Conservation (phyloP, 2,888 invertebrate genomes). For the Rhagonycha lutea region DNA sequence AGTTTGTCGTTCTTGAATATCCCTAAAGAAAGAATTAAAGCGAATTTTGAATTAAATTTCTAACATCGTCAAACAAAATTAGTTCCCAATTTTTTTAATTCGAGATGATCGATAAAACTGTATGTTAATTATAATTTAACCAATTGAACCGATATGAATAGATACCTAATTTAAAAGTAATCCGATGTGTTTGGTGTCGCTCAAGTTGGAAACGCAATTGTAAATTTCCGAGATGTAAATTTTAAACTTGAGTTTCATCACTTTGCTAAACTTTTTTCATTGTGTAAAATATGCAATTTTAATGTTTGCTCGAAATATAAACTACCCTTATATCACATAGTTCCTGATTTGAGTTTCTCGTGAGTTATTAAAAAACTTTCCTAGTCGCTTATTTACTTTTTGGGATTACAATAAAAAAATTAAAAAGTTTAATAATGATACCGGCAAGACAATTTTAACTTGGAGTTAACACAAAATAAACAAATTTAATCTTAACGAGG, state of each 20-base stretch:
- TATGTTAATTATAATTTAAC: neutral
- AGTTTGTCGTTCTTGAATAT: neutral
- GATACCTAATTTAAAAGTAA: neutral
- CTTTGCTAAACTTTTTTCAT: neutral
- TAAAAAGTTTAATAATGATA: neutral
- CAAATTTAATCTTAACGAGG: neutral
- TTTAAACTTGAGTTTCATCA: neutral
- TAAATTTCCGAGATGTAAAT: neutral
- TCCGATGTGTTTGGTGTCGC: neutral
- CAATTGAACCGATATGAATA: neutral
- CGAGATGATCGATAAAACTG: neutral
- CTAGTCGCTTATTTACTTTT: neutral
- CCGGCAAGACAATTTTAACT: neutral
- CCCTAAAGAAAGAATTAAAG: neutral
- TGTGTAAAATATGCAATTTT: neutral
- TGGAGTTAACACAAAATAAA: neutral
- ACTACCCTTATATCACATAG: neutral
- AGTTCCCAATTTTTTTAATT: neutral
- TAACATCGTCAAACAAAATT: neutral
- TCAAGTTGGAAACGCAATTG: neutral
- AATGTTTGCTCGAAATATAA: conserved; percentile 1
- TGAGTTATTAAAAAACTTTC: neutral
- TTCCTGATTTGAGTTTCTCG: neutral
- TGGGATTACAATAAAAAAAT: neutral
- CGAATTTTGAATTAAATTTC: neutral